A percentile compares a stretch with the other conserved stretches of the same genome.
Evolutionary conservation across 2,797 vertebrate species (phyloP).

Genomic region (Syncerus caffer): DNA sequence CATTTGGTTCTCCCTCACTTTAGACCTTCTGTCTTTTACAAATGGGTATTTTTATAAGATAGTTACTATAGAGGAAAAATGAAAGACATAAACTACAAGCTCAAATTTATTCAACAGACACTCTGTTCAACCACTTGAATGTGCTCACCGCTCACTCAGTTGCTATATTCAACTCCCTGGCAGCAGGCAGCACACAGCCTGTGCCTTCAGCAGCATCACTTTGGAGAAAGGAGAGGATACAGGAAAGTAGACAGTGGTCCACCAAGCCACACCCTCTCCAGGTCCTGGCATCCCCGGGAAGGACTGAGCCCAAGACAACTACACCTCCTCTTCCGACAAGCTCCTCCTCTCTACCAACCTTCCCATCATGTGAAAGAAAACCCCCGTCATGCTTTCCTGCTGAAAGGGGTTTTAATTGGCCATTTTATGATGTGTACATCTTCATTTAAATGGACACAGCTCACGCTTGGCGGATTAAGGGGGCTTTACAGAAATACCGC

Average conservation of each 20-base stretch:
- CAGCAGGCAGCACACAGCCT: not conserved
- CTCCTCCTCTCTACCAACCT: too few species aligned
- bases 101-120: not conserved
- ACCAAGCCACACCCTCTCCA: not conserved
- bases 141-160: not conserved
- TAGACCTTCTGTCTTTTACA: not conserved
- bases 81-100: not conserved
- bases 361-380: not conserved
- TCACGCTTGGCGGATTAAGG: not conserved
- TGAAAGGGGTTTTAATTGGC: not conserved
- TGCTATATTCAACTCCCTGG: not conserved
- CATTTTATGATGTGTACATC: not conserved
- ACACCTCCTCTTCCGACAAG: not conserved
- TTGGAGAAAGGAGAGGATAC: too few species aligned
- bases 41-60: not conserved
- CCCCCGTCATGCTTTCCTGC: not conserved
- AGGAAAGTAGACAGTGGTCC: accelerated
- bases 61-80: not conserved
- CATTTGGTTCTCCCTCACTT: not conserved
- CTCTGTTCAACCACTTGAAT: too few species aligned
- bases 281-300: accelerated
- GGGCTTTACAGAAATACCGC: not conserved
- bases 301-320: not conserved
- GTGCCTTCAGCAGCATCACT: accelerated
- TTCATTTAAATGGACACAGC: not conserved